Conservation (phyloP, 2,797 vertebrate species). For the Crenichthys baileyi region DNA sequence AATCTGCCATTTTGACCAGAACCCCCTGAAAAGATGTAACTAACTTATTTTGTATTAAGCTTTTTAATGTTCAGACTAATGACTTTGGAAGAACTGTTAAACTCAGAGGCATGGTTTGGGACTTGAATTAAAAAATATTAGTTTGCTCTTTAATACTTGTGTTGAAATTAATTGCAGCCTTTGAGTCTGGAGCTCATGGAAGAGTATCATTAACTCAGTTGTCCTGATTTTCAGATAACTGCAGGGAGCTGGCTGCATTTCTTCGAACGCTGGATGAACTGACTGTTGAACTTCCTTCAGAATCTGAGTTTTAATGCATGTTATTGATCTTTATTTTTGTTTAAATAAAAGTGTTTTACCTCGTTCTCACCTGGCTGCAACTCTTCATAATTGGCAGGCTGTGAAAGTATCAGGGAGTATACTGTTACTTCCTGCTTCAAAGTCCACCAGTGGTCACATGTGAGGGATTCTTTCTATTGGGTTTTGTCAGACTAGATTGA, state of each 20-base stretch:
- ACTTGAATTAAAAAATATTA: neutral
- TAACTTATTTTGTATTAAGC: no score
- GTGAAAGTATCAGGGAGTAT: constrained; percentile 9
- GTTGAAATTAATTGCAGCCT: constrained; percentile 1
- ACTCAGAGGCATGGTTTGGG: neutral
- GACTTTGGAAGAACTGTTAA: neutral
- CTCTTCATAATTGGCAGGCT: neutral
- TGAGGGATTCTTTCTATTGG: constrained; percentile 31
- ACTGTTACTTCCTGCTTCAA: constrained; percentile 62
- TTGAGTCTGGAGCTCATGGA: constrained; percentile 2
- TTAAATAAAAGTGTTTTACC: constrained; percentile 51
- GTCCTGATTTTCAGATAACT: constrained; percentile 40
- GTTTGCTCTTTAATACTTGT: neutral
- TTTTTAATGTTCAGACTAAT: neutral
- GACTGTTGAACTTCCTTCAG: constrained; percentile 70
- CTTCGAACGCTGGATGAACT: constrained; percentile 71
- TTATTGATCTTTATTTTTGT: neutral
- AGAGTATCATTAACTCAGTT: constrained; percentile 35
- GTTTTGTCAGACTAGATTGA: constrained; percentile 56
- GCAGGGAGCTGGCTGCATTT: constrained; percentile 59
- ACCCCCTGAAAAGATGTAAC: no score
- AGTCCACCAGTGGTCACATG: constrained; percentile 66
- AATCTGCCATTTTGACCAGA: no score
- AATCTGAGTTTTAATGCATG: constrained; percentile 35
- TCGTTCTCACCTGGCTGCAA: neutral